Percentiles rank a stretch among this genome's conserved stretches.
These are phyloP conservation scores for Eupithecia subfuscata DNA, from an alignment of 2,888 invertebrate species.

Conservation along the genomic window DNA sequence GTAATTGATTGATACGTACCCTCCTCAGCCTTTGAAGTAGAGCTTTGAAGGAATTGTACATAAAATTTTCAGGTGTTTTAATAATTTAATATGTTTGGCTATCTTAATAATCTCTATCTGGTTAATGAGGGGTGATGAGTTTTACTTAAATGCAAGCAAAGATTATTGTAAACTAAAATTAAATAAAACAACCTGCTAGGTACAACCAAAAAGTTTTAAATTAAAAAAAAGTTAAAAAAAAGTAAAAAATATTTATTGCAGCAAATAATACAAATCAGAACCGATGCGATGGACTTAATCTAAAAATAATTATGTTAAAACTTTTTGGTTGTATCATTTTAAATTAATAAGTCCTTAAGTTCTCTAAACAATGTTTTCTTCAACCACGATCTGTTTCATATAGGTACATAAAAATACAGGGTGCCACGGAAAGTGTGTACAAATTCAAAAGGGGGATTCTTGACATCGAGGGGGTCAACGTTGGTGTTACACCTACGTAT, in stretches of 20 bases:
- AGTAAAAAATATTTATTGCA: no score
- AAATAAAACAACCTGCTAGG: no score
- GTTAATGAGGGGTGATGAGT: background rate
- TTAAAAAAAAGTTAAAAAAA: no score
- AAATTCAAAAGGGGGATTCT: no score
- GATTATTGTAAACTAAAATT: background rate
- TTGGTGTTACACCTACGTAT: no score
- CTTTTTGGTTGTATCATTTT: background rate
- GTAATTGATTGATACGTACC: slow-evolving; percentile 81
- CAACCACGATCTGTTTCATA: no score
- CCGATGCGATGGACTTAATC: no score
- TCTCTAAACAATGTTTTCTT: background rate
- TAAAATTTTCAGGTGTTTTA: background rate
- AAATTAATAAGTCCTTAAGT: background rate
- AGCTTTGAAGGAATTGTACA: slow-evolving; percentile 10
- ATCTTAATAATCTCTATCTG: background rate
- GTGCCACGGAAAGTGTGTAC: no score
- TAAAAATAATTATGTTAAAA: background rate
- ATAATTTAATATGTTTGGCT: background rate
- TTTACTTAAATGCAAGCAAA: background rate
- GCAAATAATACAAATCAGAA: no score
- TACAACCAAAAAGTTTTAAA: no score
- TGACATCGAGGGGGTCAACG: no score
- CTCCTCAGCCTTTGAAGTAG: slow-evolving; percentile 52
- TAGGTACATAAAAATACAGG: no score